Conservation (phyloP, 2,797 vertebrate genomes). For the Moxostoma hubbsi region DNA sequence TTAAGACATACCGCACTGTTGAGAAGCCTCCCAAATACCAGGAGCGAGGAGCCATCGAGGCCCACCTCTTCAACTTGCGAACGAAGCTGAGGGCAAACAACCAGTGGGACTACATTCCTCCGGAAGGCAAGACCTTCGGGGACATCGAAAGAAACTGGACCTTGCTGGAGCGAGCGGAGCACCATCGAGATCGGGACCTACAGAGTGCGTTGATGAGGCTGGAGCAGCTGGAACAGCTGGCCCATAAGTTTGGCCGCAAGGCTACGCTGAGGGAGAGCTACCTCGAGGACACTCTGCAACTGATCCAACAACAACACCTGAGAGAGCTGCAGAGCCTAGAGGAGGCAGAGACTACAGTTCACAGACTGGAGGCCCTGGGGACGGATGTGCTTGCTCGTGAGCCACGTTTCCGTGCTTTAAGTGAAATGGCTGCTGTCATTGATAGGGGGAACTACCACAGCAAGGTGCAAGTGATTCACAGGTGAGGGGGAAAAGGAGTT, state of each 20-base stretch:
- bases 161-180: conserved; percentile 83
- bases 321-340: conserved; percentile 65
- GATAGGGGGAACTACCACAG: conserved; percentile 81
- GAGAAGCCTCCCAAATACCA: conserved; percentile 90
- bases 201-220: conserved; percentile 82
- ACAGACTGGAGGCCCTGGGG: conserved; percentile 83
- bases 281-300: conserved; percentile 79
- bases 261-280: conserved; percentile 84
- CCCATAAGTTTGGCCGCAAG: conserved; percentile 83
- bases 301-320: conserved; percentile 78
- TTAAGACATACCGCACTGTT: conserved; percentile 84
- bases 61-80: conserved; percentile 85
- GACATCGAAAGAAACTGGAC: conserved; percentile 86
- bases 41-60: conserved; percentile 86
- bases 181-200: conserved; percentile 80
- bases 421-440: conserved; percentile 77
- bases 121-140: conserved; percentile 78
- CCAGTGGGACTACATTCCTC: conserved; percentile 80
- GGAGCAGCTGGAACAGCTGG: conserved; percentile 86
- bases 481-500: conserved; percentile 68
- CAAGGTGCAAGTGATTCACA: conserved; percentile 75
- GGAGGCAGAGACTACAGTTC: conserved; percentile 78
- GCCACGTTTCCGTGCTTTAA: conserved; percentile 82
- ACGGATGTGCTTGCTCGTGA: conserved; percentile 82
- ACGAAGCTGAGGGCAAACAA: conserved; percentile 87